phyloP scores from a whole-genome alignment of 1,140 invertebrate genomes.

The Trypoxylus dichotomus region DNA sequence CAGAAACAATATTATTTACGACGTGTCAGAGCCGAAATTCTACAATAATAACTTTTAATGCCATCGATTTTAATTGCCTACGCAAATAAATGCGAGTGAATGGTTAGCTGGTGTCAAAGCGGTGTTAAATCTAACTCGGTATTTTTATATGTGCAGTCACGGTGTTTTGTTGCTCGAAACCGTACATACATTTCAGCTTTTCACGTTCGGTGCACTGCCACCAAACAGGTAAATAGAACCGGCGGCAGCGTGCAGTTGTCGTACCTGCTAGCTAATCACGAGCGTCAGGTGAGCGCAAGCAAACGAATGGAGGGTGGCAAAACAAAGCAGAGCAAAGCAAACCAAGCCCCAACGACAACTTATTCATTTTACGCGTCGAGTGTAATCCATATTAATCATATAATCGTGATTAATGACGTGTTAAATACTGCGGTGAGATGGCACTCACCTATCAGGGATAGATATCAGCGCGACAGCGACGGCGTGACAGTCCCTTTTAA shows the following conservation, averaged over 20 bases:
- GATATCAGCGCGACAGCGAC: conserved; percentile 16
- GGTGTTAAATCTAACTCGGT: too few species aligned
- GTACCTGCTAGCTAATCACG: conserved; percentile 4
- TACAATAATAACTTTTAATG: too few species aligned
- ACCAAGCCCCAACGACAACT: neutral
- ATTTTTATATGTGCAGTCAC: too few species aligned
- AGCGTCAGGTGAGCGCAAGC: neutral
- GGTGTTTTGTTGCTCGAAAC: too few species aligned
- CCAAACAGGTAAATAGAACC: neutral
- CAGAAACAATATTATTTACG: too few species aligned
- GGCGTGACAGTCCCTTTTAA: conserved; percentile 38
- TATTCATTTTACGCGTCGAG: conserved; percentile 27
- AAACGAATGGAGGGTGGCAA: neutral
- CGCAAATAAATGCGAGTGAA: too few species aligned
- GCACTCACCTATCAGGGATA: conserved; percentile 19
- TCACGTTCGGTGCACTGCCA: neutral
- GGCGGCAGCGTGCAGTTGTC: neutral
- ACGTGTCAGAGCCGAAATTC: too few species aligned
- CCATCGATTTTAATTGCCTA: too few species aligned
- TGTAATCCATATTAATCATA: conserved; percentile 29
- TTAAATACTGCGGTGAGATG: conserved; percentile 23
- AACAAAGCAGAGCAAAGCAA: neutral
- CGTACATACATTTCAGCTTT: too few species aligned
- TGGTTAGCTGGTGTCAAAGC: too few species aligned
- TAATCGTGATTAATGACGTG: conserved; percentile 27